Evolutionary conservation across 1,140 invertebrate genomes (phyloP), one percentile per base, ranked within the genome.

Genomic region (Holotrichia oblita): DNA sequence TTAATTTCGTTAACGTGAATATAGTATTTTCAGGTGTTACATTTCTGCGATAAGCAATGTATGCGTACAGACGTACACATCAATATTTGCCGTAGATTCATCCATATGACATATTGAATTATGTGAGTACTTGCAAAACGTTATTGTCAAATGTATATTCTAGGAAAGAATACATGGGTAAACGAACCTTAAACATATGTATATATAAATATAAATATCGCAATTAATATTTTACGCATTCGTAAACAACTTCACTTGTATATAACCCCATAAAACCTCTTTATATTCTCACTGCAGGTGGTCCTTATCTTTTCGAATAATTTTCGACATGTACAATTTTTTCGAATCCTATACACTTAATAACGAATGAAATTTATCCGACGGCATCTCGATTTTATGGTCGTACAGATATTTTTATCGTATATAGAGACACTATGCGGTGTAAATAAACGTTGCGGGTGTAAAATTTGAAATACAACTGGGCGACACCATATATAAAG

Each of bases 381-480:
- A 69, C 61, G 61, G 61, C 22, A 27, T 69, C 27, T 69, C 61
- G 61, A 69, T 69, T 69, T 69, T 69, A 69, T 22, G 7, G 61
- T 34, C 20, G 59, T 64, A 64, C n/a, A 24, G 59, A 22, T 64
- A 22, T 64, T 64, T 64, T 22, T 20, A 24, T 22, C 59, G 17
- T 64, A 9, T 24, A 64, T 24, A 34, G 3, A 69, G 22, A 69
- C 61, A 34, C 22, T 69, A 69, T 34, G 27, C 61, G 22, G 61
- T 22, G 61, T 69, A 69, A 69, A 69, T 69, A 69, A 69, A 69
- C 61, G 61, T 34, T n/a, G 27, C 61, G 77, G 77, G 69, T 74
- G 72, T 78, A 74, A 74, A 78, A 78, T 78, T 78, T 78, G 77
- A 78, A 74, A 78, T 78, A 78, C 69, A 78, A 78, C 77, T 74